phyloP scores from a whole-genome alignment of 1,140 invertebrate genomes.

The Delia radicum region DNA sequence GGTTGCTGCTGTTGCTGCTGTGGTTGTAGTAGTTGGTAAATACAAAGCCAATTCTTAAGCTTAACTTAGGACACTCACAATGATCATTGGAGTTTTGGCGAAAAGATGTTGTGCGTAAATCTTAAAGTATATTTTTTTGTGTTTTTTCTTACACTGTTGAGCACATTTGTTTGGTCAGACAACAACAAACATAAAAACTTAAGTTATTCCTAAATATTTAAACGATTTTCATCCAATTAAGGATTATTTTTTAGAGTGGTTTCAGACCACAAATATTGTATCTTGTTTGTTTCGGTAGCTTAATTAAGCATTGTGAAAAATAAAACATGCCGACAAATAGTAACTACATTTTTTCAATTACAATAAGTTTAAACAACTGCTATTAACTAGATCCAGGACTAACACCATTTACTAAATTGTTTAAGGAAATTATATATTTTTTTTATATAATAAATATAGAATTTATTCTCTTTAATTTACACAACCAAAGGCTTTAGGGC shows the following conservation, averaged over 20 bases:
- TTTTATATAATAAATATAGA: too few relatives aligned
- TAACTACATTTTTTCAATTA: too few relatives aligned
- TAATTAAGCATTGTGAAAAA: not conserved
- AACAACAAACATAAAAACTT: not conserved
- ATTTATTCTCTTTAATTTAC: too few relatives aligned
- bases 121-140: not conserved
- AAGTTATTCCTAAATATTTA: not conserved
- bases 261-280: not conserved
- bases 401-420: too few relatives aligned
- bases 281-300: not conserved
- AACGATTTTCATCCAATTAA: slow-evolving; percentile 1
- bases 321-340: not conserved
- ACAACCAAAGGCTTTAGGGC: too few relatives aligned
- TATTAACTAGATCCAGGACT: too few relatives aligned
- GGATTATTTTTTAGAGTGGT: not conserved
- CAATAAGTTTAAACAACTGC: too few relatives aligned
- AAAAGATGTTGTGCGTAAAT: not conserved
- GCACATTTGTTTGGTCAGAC: not conserved
- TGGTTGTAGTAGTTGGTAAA: too few relatives aligned
- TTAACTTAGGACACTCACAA: not conserved
- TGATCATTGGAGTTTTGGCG: not conserved
- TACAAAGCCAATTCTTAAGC: too few relatives aligned
- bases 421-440: too few relatives aligned
- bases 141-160: not conserved
- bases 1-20: too few relatives aligned